Evolutionary conservation across 1,140 invertebrate genomes (phyloP), one percentile per base, ranked within the genome.

Genomic region (Harlomillsia oculata): DNA sequence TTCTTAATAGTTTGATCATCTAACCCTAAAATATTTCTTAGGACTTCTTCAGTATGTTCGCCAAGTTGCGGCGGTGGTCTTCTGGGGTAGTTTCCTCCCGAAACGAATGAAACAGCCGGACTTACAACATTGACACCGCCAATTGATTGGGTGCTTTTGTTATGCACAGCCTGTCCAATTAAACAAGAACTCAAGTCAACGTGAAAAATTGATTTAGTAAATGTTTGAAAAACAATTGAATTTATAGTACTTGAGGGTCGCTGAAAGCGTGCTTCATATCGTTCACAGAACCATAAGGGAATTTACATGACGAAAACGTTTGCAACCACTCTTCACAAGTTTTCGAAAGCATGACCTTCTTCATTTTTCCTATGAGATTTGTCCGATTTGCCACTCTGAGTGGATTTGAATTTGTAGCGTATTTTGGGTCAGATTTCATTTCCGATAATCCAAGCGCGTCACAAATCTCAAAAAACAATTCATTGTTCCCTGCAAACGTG

Each of bases 281-380:
- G 74, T 98, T 97, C 1, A 97, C 80, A 0, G 89, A 89, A 0
- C 90, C 93, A 70, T 83, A 87, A 3, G 93, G 89, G 69, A 95
- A 91, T 2, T 82, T 72, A 5, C 80, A 77, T 25, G 79, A 79
- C 50, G 83, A 78, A 58, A 98, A 84, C 50, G 80, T 69, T 3
- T 73, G 61, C 40, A 79, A 71, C 92, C 92, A 97, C 64, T 92
- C 80, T 25, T 78, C 72, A 48, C 82, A 87, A 0, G 78, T 80
- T 67, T 89, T 84, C 13, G 72, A 69, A 5, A 66, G 48, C 55
- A 97, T 82, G 46, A 78, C 74, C 2, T 76, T 63, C 58, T 74
- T 73, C 3, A 94, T 71, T 44, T 84, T 77, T 2, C 66, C 55
- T 5, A 89, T 72, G 2, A 95, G 70, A 63, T 78, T 77, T 6